phyloP scores from a whole-genome alignment of 2,888 invertebrate species.

The Amiota minor region DNA sequence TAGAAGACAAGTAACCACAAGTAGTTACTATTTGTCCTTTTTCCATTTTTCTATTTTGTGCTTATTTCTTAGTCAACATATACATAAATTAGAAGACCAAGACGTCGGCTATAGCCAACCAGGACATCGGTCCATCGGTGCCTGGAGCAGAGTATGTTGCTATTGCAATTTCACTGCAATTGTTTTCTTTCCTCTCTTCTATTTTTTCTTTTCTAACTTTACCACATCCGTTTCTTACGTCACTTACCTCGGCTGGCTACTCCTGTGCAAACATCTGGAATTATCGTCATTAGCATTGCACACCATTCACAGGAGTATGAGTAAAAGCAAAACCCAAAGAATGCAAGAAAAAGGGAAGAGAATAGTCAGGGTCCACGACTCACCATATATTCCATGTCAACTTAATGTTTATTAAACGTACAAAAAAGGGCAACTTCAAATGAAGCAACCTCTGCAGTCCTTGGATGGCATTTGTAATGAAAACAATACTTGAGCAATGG shows the following conservation, averaged over 20 bases:
- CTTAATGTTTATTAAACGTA: slow-evolving; percentile 34
- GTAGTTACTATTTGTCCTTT: slow-evolving; percentile 2
- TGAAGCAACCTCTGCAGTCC: too few species aligned
- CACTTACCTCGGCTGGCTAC: background rate
- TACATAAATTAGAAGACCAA: slow-evolving; percentile 25
- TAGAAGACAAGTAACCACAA: too few species aligned
- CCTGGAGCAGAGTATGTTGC: background rate
- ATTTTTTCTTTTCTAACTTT: background rate
- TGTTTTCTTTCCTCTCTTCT: background rate
- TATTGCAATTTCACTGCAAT: slow-evolving; percentile 10
- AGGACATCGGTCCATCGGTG: too few species aligned
- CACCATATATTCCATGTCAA: slow-evolving; percentile 33
- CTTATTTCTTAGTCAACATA: slow-evolving; percentile 9
- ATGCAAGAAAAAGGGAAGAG: background rate
- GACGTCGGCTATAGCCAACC: background rate
- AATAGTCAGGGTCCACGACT: slow-evolving; percentile 15
- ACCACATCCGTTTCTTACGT: background rate
- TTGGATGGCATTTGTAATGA: slow-evolving; percentile 16
- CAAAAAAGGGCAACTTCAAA: slow-evolving; percentile 10
- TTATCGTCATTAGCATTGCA: slow-evolving; percentile 33
- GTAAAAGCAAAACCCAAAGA: background rate
- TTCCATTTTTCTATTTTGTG: background rate
- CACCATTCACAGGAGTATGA: background rate
- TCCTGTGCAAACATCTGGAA: slow-evolving; percentile 31
- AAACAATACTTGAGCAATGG: background rate